Evolutionary conservation across 2,797 vertebrate genomes (phyloP).

Genomic region (Chromis chromis): DNA sequence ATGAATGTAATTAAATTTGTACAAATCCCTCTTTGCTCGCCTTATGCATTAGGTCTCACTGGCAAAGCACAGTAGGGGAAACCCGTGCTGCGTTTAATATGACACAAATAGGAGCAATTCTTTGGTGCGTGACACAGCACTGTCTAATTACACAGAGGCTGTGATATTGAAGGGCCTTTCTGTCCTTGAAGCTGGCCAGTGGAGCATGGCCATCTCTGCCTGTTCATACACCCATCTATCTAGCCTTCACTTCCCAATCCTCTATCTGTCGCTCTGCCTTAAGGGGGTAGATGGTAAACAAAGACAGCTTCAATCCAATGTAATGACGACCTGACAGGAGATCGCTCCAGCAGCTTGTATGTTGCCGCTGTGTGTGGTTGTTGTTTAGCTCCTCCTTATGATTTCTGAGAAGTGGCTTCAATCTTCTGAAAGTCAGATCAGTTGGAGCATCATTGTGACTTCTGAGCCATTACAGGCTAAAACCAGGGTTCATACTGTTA

Average conservation of each 20-base stretch:
- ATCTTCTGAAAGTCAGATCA: constrained; percentile 47
- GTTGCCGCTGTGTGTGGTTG: constrained; percentile 25
- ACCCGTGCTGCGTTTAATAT: constrained; percentile 64
- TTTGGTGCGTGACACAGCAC: constrained; percentile 65
- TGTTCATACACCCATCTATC: constrained; percentile 63
- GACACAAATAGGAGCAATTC: constrained; percentile 70
- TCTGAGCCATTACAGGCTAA: constrained; percentile 33
- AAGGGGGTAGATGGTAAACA: constrained; percentile 73
- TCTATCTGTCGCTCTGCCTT: constrained; percentile 73
- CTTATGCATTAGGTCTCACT: constrained; percentile 67
- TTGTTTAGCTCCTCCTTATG: constrained; percentile 28
- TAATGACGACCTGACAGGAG: constrained; percentile 68
- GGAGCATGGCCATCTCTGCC: constrained; percentile 69
- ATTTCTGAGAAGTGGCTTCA: constrained; percentile 56
- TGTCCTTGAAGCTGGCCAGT: constrained; percentile 76
- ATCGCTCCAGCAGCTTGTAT: constrained; percentile 38
- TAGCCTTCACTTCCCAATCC: constrained; percentile 61
- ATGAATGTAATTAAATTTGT: constrained; percentile 79
- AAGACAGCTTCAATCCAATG: constrained; percentile 54
- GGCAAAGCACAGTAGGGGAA: constrained; percentile 59
- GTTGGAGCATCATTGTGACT: constrained; percentile 45
- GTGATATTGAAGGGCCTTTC: constrained; percentile 67
- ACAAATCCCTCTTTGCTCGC: constrained; percentile 70
- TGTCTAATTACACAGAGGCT: constrained; percentile 76
- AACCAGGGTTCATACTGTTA: constrained; percentile 20